Evolutionary conservation across 2,888 invertebrate species (phyloP), one percentile per base, ranked within the genome.

Genomic region (Nymphalis c-album): DNA sequence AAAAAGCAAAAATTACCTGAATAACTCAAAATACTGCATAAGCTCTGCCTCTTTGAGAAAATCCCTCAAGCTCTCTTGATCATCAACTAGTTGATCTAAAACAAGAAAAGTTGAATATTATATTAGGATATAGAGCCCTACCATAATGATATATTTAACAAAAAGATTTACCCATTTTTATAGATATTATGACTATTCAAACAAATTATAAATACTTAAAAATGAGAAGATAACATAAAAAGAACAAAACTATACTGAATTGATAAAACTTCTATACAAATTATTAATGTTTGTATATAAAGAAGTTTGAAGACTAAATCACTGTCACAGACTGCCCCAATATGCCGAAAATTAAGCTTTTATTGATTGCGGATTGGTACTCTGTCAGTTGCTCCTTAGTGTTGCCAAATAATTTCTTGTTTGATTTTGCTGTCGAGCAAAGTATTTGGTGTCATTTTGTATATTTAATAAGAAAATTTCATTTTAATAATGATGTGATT

Each of bases 21-120:
- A 74, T 67, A 74, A 67, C 57, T 74, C 75, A 83, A 97, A 97
- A 93, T 99, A 99, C 84, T 98, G 98, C 79, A 96, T 96, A 63
- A 99, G 94, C 86, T 98, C 98, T 57, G 98, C 98, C 93, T 98
- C 98, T 83, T 96, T 95, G 74, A 99, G 95, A 90, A 98, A 98
- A 87, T 98, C 98, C 76, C 85, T 85, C 58, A 92, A 78, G 74
- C 81, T 86, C 70, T 87, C 86, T 76, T 82, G 81, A 63, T 85
- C 86, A 60, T 86, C 86, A 63, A 75, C 61, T 74, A 83, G 73
- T 77, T 76, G 81, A 77, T 89, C 91, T 90, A 82, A 59, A 83
- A 84, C 57, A 77, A 69, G 74, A 51, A 51, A 51, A 5, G 20
- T 13, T 26, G 5, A 31, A 6, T 16, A 22, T 51, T 20, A 16